Percentiles rank a stretch among this genome's conserved stretches.
Conservation (phyloP, 2,113 vertebrate species). For the Porphyrio hochstetteri region DNA sequence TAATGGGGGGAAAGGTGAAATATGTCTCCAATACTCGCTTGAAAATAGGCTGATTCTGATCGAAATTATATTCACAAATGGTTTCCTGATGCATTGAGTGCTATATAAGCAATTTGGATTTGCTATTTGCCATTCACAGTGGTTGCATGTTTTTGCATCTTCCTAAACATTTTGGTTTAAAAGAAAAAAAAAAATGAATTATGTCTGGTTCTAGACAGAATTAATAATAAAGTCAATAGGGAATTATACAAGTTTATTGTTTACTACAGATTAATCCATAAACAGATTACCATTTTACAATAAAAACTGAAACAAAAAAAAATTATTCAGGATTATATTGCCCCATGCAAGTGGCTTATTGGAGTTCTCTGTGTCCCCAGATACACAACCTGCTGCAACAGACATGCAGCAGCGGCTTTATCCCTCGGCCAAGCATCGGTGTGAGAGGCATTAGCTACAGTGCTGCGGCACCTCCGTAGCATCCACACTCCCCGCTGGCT, state of each 20-base stretch:
- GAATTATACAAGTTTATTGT: neutral
- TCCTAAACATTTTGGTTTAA: neutral
- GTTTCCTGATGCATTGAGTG: accelerated
- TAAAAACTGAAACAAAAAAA: neutral
- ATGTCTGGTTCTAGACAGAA: neutral
- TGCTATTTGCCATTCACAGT: neutral
- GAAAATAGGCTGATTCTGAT: neutral
- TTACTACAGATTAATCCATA: neutral
- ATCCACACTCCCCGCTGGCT: neutral
- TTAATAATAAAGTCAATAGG: neutral
- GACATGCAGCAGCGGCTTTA: neutral
- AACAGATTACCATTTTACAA: neutral
- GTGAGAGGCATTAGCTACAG: neutral
- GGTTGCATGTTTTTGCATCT: accelerated
- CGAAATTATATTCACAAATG: neutral
- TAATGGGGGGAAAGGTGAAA: neutral
- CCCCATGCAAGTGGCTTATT: accelerated
- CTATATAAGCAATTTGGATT: neutral
- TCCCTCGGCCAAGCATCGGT: accelerated
- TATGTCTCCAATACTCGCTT: neutral
- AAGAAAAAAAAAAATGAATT: neutral
- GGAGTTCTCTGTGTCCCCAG: neutral
- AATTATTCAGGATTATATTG: neutral
- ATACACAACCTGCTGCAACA: neutral
- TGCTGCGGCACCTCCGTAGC: neutral